Conservation (phyloP, 2,888 invertebrate genomes). For the Ferrisia virgata region DNA sequence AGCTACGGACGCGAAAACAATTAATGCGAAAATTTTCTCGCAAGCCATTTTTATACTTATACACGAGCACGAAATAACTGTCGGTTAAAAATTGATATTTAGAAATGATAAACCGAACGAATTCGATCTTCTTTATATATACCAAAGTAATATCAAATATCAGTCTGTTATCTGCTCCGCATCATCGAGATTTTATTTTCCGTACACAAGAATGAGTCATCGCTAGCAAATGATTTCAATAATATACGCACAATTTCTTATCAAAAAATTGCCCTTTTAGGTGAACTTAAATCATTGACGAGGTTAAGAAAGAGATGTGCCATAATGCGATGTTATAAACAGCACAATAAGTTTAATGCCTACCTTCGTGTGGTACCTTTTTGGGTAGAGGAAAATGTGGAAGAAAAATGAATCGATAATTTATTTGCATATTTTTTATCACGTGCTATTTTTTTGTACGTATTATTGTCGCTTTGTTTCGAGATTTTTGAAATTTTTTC, state of each 20-base stretch:
- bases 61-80: neutral
- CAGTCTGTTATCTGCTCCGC: neutral
- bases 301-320: neutral
- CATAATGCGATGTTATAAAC: neutral
- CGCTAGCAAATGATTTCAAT: neutral
- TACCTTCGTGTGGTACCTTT: too few relatives aligned
- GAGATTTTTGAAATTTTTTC: neutral
- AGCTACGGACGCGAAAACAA: neutral
- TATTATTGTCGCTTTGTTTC: neutral
- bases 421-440: neutral
- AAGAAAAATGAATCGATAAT: neutral
- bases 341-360: neutral
- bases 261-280: neutral
- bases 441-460: neutral
- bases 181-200: neutral
- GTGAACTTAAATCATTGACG: neutral
- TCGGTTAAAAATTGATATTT: neutral
- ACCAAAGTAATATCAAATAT: neutral
- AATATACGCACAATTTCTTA: neutral
- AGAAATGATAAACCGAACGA: neutral
- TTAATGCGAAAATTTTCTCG: neutral
- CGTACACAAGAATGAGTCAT: conserved; percentile 6
- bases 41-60: neutral
- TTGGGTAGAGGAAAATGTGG: too few relatives aligned
- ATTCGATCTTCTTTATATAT: neutral